Conservation (phyloP, 30 jellyfish, hydroid and myxozoan genomes). For the Nemopilema nomurai region DNA sequence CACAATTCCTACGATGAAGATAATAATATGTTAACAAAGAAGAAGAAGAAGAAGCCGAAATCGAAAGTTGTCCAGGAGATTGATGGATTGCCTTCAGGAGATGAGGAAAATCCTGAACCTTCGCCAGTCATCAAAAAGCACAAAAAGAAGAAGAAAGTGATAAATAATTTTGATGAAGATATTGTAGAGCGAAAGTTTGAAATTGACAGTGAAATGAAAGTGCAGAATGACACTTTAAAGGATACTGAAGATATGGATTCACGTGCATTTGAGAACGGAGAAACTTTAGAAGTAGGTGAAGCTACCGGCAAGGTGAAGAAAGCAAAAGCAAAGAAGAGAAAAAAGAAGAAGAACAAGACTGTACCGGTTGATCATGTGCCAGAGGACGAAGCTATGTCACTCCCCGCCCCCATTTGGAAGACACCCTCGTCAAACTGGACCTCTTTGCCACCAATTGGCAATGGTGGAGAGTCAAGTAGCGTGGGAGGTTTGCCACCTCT, state of each 20-base stretch:
- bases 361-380: constrained; percentile 54
- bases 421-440: constrained; percentile 43
- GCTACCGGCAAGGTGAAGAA: constrained; percentile 1
- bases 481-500: constrained; percentile 67
- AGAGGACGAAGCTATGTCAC: constrained; percentile 19
- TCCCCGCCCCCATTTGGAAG: constrained; percentile 44
- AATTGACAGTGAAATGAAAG: constrained; percentile 5
- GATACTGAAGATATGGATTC: background rate
- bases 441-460: constrained; percentile 39
- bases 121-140: constrained; percentile 18
- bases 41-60: constrained; percentile 20
- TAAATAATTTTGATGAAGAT: background rate
- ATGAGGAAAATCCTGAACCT: background rate
- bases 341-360: constrained; percentile 63
- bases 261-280: constrained; percentile 23
- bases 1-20: constrained; percentile 10
- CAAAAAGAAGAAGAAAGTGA: constrained; percentile 23
- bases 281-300: constrained; percentile 12
- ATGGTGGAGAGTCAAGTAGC: constrained; percentile 16
- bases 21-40: constrained; percentile 4
- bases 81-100: background rate
- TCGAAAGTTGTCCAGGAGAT: constrained; percentile 8
- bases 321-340: constrained; percentile 52
- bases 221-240: constrained; percentile 2
- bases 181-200: background rate